Evolutionary conservation across 2,888 invertebrate genomes (phyloP).

Genomic region (Leptopterna dolabrata): DNA sequence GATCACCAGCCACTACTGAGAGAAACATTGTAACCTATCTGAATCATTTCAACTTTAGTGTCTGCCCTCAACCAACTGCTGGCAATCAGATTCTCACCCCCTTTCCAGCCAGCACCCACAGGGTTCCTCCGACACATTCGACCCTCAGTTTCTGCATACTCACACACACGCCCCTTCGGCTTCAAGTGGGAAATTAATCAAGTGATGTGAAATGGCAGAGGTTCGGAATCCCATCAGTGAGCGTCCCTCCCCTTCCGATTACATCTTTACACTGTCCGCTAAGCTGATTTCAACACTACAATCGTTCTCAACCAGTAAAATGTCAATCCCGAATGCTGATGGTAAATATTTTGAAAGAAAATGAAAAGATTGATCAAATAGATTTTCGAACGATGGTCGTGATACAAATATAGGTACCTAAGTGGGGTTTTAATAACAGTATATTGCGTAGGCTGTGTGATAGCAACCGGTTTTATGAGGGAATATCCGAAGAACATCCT

Average conservation of each 20-base stretch:
- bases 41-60: background rate
- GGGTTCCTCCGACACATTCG: background rate
- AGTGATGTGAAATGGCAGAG: background rate
- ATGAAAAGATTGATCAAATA: too few species aligned
- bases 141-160: background rate
- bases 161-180: background rate
- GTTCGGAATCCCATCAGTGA: background rate
- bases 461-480: too few species aligned
- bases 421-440: too few species aligned
- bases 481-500: too few species aligned
- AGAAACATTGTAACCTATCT: too few species aligned
- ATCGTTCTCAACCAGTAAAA: too few species aligned
- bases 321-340: too few species aligned
- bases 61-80: background rate
- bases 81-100: background rate
- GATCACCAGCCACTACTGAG: too few species aligned
- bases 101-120: background rate
- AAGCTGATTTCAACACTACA: background rate
- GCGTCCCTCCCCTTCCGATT: background rate
- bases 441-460: too few species aligned
- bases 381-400: too few species aligned
- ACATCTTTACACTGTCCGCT: background rate
- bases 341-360: too few species aligned
- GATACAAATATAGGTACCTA: too few species aligned
- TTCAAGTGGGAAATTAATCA: background rate